Evolutionary conservation across 2,888 invertebrate genomes (phyloP).

Genomic region (Neoitamus cyanurus): DNA sequence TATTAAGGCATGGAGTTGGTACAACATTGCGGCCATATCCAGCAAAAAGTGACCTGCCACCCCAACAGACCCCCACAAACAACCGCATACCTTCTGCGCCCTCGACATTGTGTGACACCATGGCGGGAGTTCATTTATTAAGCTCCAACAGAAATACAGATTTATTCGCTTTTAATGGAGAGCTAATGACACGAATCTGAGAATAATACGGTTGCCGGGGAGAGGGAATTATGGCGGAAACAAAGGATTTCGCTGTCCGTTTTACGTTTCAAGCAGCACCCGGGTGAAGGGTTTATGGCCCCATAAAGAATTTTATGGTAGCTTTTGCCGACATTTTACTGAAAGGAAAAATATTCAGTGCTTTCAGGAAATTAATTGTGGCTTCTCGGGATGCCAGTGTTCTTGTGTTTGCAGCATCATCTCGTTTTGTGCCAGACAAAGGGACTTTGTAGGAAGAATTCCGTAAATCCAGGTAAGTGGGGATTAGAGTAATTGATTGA

Average conservation of each 20-base stretch:
- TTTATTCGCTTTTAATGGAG: background rate
- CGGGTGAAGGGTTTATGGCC: background rate
- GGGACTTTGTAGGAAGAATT: too few species aligned
- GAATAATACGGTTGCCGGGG: background rate
- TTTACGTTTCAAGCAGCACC: background rate
- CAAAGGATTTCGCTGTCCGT: background rate
- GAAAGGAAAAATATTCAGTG: background rate
- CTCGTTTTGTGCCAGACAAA: background rate
- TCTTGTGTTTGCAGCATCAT: background rate
- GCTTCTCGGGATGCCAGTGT: background rate
- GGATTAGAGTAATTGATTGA: background rate
- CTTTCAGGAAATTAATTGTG: background rate
- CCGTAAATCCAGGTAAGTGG: background rate
- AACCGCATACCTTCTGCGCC: background rate
- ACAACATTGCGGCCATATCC: background rate
- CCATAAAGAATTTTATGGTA: background rate
- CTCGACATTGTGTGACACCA: background rate
- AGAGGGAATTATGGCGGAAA: background rate
- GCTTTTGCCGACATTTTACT: background rate
- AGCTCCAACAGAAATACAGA: background rate
- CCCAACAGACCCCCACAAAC: too few species aligned
- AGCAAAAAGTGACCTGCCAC: background rate
- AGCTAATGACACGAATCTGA: background rate
- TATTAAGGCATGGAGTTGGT: background rate
- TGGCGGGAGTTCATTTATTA: background rate